Conservation (phyloP, 92 coral and sea anemone genomes). For the Heteractis magnifica region DNA sequence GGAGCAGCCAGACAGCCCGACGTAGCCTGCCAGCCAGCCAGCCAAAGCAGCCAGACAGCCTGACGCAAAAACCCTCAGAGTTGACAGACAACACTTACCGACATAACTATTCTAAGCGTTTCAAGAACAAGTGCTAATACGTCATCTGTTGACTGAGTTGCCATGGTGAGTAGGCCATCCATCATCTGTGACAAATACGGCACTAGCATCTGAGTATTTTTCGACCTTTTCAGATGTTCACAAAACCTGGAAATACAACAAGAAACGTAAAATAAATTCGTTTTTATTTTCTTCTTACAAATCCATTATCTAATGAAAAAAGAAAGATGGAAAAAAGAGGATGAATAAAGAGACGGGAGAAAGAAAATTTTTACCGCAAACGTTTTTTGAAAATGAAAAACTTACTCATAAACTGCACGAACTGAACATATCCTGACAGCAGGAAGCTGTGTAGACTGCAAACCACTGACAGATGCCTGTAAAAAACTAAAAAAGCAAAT, state of each 20-base stretch:
- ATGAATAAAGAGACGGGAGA: neutral
- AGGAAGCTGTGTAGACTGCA: slow-evolving; percentile 79
- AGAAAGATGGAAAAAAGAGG: too few relatives aligned
- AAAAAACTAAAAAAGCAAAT: slow-evolving; percentile 64
- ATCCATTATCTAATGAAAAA: too few relatives aligned
- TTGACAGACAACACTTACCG: slow-evolving; percentile 56
- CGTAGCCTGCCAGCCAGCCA: too few relatives aligned
- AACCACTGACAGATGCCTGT: slow-evolving; percentile 90
- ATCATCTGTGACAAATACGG: slow-evolving; percentile 81
- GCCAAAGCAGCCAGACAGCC: neutral
- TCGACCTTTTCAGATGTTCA: slow-evolving; percentile 77
- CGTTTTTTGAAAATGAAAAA: neutral
- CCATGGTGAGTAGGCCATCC: slow-evolving; percentile 86
- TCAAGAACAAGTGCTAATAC: slow-evolving; percentile 93
- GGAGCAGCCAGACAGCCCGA: neutral
- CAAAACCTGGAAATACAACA: slow-evolving; percentile 64
- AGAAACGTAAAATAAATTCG: neutral
- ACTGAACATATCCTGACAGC: slow-evolving; percentile 92
- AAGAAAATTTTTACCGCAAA: neutral
- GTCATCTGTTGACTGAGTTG: slow-evolving; percentile 91
- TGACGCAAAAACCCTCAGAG: neutral
- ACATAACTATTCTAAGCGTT: slow-evolving; percentile 89
- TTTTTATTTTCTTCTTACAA: neutral
- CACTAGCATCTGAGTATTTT: slow-evolving; percentile 59
- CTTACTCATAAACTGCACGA: slow-evolving; percentile 96